Base-by-base conservation (phyloP, 1,140 invertebrate species). In the Trinorchestia longiramus region DNA sequence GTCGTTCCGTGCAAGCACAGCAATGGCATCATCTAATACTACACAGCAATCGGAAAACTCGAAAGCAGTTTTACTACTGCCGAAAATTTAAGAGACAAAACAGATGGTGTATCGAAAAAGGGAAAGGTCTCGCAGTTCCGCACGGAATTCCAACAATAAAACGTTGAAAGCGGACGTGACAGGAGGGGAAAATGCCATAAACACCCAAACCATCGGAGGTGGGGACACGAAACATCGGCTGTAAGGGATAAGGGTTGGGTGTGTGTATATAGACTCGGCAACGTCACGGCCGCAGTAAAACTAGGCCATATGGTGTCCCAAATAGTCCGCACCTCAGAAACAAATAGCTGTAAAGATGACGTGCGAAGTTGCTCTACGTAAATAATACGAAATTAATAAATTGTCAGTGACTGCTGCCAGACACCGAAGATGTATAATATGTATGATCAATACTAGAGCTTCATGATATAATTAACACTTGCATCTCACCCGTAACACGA, bases 181-280 rank as follows among this genome's bases (percentile, higher is more conserved):
- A 43, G 88, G 8, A 91, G 43, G 88, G 88, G 88, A 91, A 91
- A 43, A 42, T 43, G 88, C 88, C 41, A 91, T 91, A 91, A 91
- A 91, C 88, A 15, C 88, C 11, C 19, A 41, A 43, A 91, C 41
- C 88, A 91, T 91, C 11, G 41, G 88, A 91, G 88, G 19, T 91
- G 88, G 43, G 88, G 43, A 91, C 88, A 43, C 88, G 28, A 91
- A 3, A 91, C 88, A 8, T 44, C 43, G 88, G 88, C 88, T 44
- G 0, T 42, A 41, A 43, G 88, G 88, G 62, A 91, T 44, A 43
- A 43, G 41, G 88, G 88, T 41, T 8, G 88, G 15, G 62, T 36
- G 43, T 42, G 88, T 44, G 43, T 88, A 88, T 23, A 42, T 88
- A 88, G 87, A 88, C 87, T 6, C 41, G 87, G 41, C 8, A 42